Percentiles rank a stretch among this genome's conserved stretches.
phyloP scores from a whole-genome alignment of 92 coral and sea anemone species.

The Palythoa heliodiscus region DNA sequence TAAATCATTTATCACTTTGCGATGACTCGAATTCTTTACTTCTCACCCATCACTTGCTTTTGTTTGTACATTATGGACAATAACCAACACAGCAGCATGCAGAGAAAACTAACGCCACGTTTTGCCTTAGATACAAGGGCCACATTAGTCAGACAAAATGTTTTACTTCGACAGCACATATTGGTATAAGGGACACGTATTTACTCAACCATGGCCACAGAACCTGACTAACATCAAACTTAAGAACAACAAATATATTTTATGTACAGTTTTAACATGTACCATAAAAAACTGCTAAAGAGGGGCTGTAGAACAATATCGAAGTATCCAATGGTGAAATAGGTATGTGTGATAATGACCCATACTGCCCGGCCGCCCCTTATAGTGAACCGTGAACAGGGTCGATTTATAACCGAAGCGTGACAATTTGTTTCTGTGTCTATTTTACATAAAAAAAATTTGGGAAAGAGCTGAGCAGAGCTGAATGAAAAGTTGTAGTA shows the following conservation, averaged over 20 bases:
- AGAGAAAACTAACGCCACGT: constrained; percentile 32
- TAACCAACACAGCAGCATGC: background rate
- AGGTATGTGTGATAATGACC: background rate
- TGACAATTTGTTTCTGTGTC: constrained; percentile 30
- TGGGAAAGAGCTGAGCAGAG: background rate
- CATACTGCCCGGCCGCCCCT: background rate
- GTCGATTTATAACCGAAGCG: background rate
- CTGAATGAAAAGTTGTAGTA: constrained; percentile 1
- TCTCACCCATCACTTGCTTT: constrained; percentile 17
- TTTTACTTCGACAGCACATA: background rate
- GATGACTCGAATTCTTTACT: constrained; percentile 33
- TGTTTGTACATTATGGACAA: constrained; percentile 18
- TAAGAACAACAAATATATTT: background rate
- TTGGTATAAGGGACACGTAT: background rate
- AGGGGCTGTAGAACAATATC: background rate
- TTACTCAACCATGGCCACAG: background rate
- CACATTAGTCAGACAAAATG: background rate
- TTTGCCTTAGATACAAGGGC: constrained; percentile 16
- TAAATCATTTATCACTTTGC: constrained; percentile 43
- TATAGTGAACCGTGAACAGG: too few relatives aligned
- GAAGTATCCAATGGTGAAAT: constrained; percentile 7
- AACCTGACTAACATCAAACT: background rate
- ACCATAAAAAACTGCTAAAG: background rate
- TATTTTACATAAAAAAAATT: background rate
- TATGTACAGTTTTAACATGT: background rate